These are phyloP conservation scores for Thera obeliscata DNA, from an alignment of 2,888 invertebrate genomes.

Conservation along the genomic window DNA sequence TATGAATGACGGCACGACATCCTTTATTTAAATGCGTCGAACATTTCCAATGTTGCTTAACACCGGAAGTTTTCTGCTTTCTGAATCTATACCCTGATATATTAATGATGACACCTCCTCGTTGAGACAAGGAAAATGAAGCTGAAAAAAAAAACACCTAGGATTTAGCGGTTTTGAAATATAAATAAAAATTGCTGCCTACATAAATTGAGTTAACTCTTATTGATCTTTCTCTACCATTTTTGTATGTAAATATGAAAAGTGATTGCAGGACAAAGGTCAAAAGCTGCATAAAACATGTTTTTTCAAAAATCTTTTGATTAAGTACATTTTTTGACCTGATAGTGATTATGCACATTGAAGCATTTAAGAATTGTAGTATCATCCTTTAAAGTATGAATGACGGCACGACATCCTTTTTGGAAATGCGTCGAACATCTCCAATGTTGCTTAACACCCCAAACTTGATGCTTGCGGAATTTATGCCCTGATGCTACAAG, in stretches of 20 bases:
- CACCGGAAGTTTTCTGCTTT: not conserved
- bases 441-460: no score
- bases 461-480: no score
- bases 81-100: constrained; percentile 7
- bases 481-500: not conserved
- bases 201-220: no score
- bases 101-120: not conserved
- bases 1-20: constrained; percentile 45
- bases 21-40: constrained; percentile 25
- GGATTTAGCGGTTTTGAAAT: no score
- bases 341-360: constrained; percentile 44
- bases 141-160: no score
- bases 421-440: not conserved
- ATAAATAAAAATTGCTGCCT: no score
- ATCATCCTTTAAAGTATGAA: constrained; percentile 35
- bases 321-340: not conserved
- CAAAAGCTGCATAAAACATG: no score
- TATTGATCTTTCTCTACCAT: no score
- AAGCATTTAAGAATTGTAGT: constrained; percentile 37
- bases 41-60: constrained; percentile 24
- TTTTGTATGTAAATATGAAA: no score
- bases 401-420: constrained; percentile 42
- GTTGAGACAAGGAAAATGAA: not conserved
- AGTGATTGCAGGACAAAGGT: no score
- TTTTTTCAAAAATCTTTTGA: no score